Conservation (phyloP, 2,888 invertebrate species). For the Leptogaster cylindrica region DNA sequence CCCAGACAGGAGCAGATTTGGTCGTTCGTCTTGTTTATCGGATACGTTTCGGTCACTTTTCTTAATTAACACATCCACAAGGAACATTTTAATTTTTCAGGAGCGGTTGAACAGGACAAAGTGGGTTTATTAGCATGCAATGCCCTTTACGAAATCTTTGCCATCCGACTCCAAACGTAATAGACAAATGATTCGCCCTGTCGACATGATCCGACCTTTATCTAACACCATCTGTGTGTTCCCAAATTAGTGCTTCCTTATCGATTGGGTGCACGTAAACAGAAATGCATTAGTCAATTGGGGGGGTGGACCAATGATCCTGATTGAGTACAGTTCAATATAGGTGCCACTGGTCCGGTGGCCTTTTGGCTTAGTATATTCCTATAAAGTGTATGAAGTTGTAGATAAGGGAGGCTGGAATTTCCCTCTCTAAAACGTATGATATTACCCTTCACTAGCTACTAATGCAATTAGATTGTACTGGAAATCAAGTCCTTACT, state of each 20-base stretch:
- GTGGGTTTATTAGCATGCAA: constrained; percentile 7
- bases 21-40: constrained; percentile 41
- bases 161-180: background rate
- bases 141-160: background rate
- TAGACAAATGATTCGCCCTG: background rate
- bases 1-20: constrained; percentile 24
- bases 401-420: background rate
- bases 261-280: constrained; percentile 26
- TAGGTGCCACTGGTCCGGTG: background rate
- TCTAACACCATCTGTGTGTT: constrained; percentile 30
- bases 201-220: constrained; percentile 23
- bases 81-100: constrained; percentile 42
- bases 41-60: constrained; percentile 43
- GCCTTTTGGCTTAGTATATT: constrained; percentile 8
- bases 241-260: constrained; percentile 18
- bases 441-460: constrained; percentile 23
- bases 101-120: constrained; percentile 15
- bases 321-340: background rate
- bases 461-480: constrained; percentile 10
- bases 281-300: constrained; percentile 33
- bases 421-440: background rate
- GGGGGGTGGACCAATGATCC: background rate
- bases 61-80: constrained; percentile 46
- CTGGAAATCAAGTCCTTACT: background rate
- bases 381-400: background rate